phyloP scores from a whole-genome alignment of 2,797 vertebrate genomes.

The Poecilia velifera region DNA sequence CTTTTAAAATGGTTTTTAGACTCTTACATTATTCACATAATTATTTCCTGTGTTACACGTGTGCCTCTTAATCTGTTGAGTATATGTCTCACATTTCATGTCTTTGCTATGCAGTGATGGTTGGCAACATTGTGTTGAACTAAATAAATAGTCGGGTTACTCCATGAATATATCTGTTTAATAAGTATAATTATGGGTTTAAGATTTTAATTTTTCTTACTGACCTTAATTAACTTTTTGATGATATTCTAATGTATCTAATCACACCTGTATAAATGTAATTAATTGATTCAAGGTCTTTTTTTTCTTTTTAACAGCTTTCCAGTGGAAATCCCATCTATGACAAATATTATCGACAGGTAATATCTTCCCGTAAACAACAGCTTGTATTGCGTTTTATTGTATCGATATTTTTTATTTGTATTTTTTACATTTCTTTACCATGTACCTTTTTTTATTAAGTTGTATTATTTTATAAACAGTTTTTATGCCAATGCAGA shows the following conservation, averaged over 20 bases:
- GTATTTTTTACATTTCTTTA: not conserved
- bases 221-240: not conserved
- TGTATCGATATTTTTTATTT: not conserved
- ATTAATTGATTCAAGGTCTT: not conserved
- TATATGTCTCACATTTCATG: not conserved
- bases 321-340: slow-evolving; percentile 94
- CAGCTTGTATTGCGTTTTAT: not conserved
- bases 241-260: not conserved
- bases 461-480: not conserved
- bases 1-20: not conserved
- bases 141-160: not conserved
- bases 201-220: not conserved
- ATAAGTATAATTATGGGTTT: not conserved
- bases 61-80: not conserved
- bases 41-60: not conserved
- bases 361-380: slow-evolving; percentile 61
- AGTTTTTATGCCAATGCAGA: not conserved
- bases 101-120: not conserved
- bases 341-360: slow-evolving; percentile 96
- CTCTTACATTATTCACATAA: not conserved
- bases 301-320: slow-evolving; percentile 77
- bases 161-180: not conserved
- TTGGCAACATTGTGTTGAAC: not conserved
- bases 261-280: not conserved
- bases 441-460: not conserved